Base-by-base conservation (phyloP, 1,140 invertebrate genomes). In the Tetraneura akinire region DNA sequence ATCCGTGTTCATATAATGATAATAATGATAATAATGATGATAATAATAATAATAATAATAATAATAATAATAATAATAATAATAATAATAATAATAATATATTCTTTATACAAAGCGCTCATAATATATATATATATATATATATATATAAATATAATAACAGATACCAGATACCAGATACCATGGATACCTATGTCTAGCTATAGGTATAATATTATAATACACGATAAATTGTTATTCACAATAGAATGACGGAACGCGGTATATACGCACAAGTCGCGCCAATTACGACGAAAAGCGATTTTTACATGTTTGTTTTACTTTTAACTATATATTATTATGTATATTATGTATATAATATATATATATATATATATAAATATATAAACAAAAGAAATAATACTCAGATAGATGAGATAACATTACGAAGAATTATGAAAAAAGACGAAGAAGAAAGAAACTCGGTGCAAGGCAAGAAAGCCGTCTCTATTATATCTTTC, bases 231-330 rank as follows among this genome's bases (percentile, higher is more conserved):
- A 71, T 68, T 68, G 37, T 23, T 68, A 68, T 68, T 45, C 68
- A 71, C 47, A 51, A 71, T 71, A 29, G 68, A 51, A 71, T 71
- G 26, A 71, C 29, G 18, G 18, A 26, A 51, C 47, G 47, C 42
- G 13, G 37, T 62, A 29, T 10, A 47, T 14, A 53, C 51, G n/a
- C 45, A 71, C 68, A 51, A 71, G 68, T 71, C 26, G 68, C 68
- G 68, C 68, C 68, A 71, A 71, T 71, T 71, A 71, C 68, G 68
- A 71, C 68, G 68, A 71, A 71, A 51, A 23, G 68, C 45, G 68
- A 71, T 71, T 49, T 71, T 71, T 29, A 49, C 45, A 49, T 70
- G 47, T 49, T 51, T 51, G 13, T 62, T 32, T 29, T 51, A 37
- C 16, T 71, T 23, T 37, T 37, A n/a, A n/a, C n/a, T n/a, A n/a